phyloP scores from a whole-genome alignment of 1,140 invertebrate species.

The Sarcophaga peregrina region DNA sequence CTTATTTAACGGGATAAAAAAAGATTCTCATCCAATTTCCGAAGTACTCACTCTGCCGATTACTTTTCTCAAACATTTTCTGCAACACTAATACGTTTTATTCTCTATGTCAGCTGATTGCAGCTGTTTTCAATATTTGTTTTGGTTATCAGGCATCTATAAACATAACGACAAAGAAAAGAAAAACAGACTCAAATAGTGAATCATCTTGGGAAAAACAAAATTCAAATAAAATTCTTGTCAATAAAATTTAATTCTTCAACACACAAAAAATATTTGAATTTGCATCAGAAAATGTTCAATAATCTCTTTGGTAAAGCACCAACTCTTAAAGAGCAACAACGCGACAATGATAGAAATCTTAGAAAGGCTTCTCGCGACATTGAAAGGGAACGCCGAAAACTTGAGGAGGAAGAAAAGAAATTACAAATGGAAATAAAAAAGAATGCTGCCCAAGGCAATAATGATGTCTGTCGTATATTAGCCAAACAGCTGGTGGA shows the following conservation, averaged over 20 bases:
- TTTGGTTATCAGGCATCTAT: conserved; percentile 30
- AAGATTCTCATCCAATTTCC: too few species aligned
- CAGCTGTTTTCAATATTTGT: conserved; percentile 32
- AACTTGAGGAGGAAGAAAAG: conserved; percentile 89
- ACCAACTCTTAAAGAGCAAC: conserved; percentile 76
- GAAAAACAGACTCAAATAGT: neutral
- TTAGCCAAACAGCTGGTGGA: conserved; percentile 91
- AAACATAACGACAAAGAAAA: neutral
- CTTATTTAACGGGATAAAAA: too few species aligned
- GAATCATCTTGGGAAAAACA: conserved; percentile 34
- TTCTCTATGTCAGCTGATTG: neutral
- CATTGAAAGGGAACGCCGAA: conserved; percentile 81
- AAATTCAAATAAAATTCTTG: neutral
- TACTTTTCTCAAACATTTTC: too few species aligned
- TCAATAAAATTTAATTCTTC: neutral
- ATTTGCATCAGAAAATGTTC: conserved; percentile 51
- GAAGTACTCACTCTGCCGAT: too few species aligned
- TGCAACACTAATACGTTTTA: too few species aligned
- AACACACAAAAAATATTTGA: neutral
- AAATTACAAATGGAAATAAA: conserved; percentile 93
- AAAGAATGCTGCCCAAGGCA: conserved; percentile 86
- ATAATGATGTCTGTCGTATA: conserved; percentile 84
- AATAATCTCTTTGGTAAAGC: conserved; percentile 70
- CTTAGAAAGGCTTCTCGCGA: conserved; percentile 84
- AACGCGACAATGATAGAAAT: conserved; percentile 82